Evolutionary conservation across 2,113 vertebrate genomes (phyloP).

Genomic region (Neogobius melanostomus): DNA sequence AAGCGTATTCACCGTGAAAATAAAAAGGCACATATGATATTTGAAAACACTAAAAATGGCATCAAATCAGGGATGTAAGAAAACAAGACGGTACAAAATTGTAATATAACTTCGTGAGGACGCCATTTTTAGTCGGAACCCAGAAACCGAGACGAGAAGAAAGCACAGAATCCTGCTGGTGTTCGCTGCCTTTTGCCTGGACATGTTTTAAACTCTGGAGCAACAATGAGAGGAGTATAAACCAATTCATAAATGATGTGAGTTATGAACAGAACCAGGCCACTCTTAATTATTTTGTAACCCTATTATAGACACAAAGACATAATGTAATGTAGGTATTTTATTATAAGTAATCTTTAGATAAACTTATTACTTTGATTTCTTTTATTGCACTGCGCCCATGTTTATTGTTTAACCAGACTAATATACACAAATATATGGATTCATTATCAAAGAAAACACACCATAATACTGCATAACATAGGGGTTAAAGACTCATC

Average conservation of each 20-base stretch:
- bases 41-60: conserved; percentile 60
- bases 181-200: conserved; percentile 63
- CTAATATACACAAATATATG: no score
- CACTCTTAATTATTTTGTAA: no score
- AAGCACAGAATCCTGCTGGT: conserved; percentile 77
- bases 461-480: neutral
- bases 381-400: no score
- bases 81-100: conserved; percentile 3
- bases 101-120: conserved; percentile 7
- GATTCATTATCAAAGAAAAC: no score
- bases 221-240: conserved; percentile 12
- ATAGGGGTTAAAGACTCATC: no score
- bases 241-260: no score
- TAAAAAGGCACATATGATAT: conserved; percentile 76
- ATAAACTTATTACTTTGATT: no score
- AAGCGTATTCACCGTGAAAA: conserved; percentile 35
- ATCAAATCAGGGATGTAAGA: conserved; percentile 33
- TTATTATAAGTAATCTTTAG: no score
- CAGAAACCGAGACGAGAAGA: conserved; percentile 37
- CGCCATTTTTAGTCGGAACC: conserved; percentile 72
- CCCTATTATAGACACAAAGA: no score
- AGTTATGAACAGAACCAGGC: no score
- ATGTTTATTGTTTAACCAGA: no score
- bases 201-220: conserved; percentile 4
- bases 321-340: no score